These are phyloP conservation scores for Amyelois transitella DNA, from an alignment of 1,140 invertebrate species.

Conservation along the genomic window DNA sequence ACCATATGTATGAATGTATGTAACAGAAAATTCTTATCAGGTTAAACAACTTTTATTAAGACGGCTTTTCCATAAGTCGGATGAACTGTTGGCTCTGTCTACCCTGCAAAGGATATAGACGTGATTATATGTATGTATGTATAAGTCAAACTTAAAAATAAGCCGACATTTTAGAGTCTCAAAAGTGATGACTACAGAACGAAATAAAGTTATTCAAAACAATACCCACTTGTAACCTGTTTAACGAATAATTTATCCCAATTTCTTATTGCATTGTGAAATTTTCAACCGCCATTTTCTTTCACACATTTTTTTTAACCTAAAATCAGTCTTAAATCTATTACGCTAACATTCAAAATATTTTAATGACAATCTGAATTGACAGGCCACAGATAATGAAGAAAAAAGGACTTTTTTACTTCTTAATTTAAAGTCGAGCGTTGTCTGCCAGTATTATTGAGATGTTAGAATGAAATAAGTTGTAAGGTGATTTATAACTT, in stretches of 20 bases:
- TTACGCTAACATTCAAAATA: background rate
- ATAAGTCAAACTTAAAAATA: too few relatives aligned
- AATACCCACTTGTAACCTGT: constrained; percentile 15
- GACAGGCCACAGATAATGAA: background rate
- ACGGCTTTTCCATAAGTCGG: too few relatives aligned
- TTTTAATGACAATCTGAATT: background rate
- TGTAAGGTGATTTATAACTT: background rate
- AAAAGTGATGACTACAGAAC: too few relatives aligned
- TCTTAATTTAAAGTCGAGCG: constrained; percentile 1
- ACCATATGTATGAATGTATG: too few relatives aligned
- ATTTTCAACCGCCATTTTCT: constrained; percentile 9
- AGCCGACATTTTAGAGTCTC: too few relatives aligned
- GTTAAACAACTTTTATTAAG: too few relatives aligned
- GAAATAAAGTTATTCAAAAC: background rate
- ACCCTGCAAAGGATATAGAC: too few relatives aligned
- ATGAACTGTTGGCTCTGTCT: too few relatives aligned
- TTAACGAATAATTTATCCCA: constrained; percentile 22
- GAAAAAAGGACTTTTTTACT: constrained; percentile 1
- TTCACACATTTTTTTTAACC: background rate
- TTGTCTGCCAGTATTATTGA: background rate
- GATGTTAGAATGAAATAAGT: background rate
- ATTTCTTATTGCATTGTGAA: constrained; percentile 19
- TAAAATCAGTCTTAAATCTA: constrained; percentile 7
- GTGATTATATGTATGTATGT: too few relatives aligned
- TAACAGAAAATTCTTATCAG: too few relatives aligned